Percentiles rank a stretch among this genome's conserved stretches.
Conservation (phyloP, 1,140 invertebrate species). For the Bactericera cockerelli region DNA sequence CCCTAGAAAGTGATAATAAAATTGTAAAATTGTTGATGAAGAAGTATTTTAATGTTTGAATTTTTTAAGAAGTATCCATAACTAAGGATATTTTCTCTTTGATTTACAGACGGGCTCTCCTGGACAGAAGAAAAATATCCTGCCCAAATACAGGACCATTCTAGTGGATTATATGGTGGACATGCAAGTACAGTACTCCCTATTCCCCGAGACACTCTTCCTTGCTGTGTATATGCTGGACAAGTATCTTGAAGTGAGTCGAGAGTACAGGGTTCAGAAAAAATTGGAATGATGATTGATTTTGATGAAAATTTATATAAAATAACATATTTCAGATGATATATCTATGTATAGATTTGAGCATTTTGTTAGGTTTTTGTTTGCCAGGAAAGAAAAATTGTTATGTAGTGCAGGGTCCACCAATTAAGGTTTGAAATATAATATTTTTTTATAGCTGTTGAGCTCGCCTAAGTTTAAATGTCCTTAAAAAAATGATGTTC, state of each 20-base stretch:
- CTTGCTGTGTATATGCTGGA: constrained; percentile 79
- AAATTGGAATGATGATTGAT: constrained; percentile 6
- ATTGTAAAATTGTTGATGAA: too few relatives aligned
- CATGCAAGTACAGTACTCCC: constrained; percentile 73
- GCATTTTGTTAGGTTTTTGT: background rate
- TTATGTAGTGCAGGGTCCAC: too few relatives aligned
- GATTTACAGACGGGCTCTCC: too few relatives aligned
- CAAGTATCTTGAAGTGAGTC: constrained; percentile 67
- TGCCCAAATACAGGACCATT: constrained; percentile 70
- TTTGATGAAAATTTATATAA: constrained; percentile 10
- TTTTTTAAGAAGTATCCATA: too few relatives aligned
- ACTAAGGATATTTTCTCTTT: too few relatives aligned
- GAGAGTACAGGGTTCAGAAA: constrained; percentile 2
- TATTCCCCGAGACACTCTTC: constrained; percentile 83
- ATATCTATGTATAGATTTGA: background rate
- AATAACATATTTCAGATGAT: too few relatives aligned
- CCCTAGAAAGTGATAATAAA: too few relatives aligned
- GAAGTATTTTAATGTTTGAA: too few relatives aligned
- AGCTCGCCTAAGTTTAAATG: too few relatives aligned
- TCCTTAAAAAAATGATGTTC: too few relatives aligned
- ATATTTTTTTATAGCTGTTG: too few relatives aligned
- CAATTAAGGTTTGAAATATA: too few relatives aligned
- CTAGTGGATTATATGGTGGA: constrained; percentile 89
- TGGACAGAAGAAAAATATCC: constrained; percentile 32
- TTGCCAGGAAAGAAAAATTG: background rate